These are phyloP conservation scores for Drosophila fuyamai DNA, from an alignment of 1,140 invertebrate species.

Conservation along the genomic window DNA sequence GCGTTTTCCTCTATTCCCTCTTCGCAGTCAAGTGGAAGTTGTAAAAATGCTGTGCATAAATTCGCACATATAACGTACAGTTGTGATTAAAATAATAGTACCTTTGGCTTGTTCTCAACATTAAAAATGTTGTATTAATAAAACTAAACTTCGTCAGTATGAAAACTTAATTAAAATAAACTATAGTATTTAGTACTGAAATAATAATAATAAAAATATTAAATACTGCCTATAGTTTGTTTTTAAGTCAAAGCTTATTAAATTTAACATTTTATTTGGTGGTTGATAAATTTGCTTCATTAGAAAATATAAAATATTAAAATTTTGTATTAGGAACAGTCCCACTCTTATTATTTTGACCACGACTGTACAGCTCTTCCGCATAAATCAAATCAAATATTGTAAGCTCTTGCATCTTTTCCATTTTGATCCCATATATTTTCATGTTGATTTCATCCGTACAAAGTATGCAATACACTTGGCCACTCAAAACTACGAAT, in stretches of 20 bases:
- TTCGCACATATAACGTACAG: constrained; percentile 1
- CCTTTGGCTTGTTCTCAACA: not conserved
- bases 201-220: too few species aligned
- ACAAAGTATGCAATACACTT: constrained; percentile 34
- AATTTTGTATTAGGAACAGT: too few species aligned
- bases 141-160: too few species aligned
- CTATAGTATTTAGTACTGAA: too few species aligned
- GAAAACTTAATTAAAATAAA: too few species aligned
- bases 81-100: not conserved
- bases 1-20: constrained; percentile 3
- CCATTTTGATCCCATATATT: constrained; percentile 9
- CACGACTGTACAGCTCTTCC: constrained; percentile 5
- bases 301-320: too few species aligned
- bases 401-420: constrained; percentile 19
- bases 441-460: constrained; percentile 22
- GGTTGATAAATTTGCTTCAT: too few species aligned
- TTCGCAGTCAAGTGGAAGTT: constrained; percentile 18
- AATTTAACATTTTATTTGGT: too few species aligned
- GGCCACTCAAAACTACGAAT: constrained; percentile 46
- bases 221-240: too few species aligned
- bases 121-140: too few species aligned
- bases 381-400: constrained; percentile 51
- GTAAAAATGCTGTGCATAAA: constrained; percentile 27
- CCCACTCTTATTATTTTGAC: not conserved
- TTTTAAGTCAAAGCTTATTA: too few species aligned